Conservation (phyloP, 53 echinoderm and acorn worm species). For the Echinometra lucunter region DNA sequence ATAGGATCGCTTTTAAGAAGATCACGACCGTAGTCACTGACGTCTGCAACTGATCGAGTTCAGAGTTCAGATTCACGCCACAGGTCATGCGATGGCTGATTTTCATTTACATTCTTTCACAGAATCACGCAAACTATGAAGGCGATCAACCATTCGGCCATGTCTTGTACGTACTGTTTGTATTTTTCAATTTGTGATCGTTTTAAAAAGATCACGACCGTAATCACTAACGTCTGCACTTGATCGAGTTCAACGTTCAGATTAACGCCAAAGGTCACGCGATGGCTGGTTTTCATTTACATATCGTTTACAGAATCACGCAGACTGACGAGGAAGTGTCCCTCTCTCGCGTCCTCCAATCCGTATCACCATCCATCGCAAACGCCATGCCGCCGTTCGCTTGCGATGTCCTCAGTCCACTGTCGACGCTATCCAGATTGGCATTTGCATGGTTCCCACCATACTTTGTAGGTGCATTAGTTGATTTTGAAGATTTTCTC, state of each 20-base stretch:
- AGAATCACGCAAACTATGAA: slow-evolving; percentile 38
- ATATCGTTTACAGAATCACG: neutral
- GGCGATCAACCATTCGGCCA: too few species aligned
- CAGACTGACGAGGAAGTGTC: slow-evolving; percentile 33
- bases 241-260: too few species aligned
- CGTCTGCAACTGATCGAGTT: too few species aligned
- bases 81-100: neutral
- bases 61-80: neutral
- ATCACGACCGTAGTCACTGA: too few species aligned
- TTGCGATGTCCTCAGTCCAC: slow-evolving; percentile 8
- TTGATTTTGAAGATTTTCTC: neutral
- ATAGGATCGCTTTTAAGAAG: too few species aligned
- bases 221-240: too few species aligned
- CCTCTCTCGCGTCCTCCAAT: neutral
- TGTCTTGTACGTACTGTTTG: too few species aligned
- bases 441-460: neutral
- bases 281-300: neutral
- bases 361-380: slow-evolving; percentile 45
- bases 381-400: slow-evolving; percentile 34
- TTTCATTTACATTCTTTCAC: neutral
- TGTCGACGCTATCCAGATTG: neutral
- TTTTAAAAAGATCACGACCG: too few species aligned
- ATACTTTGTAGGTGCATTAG: neutral
- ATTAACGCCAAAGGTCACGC: neutral
- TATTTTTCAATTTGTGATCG: too few species aligned